Percentiles rank a stretch among this genome's conserved stretches.
Evolutionary conservation across 2,888 invertebrate genomes (phyloP).

Genomic region (Bellardia bayeri): DNA sequence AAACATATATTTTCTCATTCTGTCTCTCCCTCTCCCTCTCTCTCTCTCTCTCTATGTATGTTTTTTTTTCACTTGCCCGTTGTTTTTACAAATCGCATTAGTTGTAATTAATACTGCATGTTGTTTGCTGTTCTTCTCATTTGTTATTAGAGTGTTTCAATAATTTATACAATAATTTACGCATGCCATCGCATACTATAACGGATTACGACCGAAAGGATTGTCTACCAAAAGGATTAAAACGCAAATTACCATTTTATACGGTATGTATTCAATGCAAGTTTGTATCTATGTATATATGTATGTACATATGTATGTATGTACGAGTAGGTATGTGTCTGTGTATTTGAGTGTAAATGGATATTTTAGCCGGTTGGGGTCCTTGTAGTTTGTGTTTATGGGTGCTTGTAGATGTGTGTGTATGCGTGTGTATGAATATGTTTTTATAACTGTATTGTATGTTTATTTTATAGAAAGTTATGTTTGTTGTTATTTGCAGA

Average conservation of each 20-base stretch:
- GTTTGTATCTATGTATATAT: neutral
- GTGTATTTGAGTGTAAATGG: slow-evolving; percentile 29
- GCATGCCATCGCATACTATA: slow-evolving; percentile 68
- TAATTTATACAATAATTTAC: slow-evolving; percentile 73
- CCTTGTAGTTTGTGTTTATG: slow-evolving; percentile 18
- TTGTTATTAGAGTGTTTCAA: slow-evolving; percentile 72
- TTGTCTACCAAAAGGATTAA: slow-evolving; percentile 72
- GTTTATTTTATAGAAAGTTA: slow-evolving; percentile 66
- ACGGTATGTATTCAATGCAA: slow-evolving; percentile 52
- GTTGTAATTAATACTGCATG: slow-evolving; percentile 73
- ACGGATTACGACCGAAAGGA: slow-evolving; percentile 70
- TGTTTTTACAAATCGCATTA: slow-evolving; percentile 71
- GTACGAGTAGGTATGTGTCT: neutral
- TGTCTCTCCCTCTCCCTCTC: slow-evolving; percentile 1
- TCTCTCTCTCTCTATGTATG: neutral
- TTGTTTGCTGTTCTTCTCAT: slow-evolving; percentile 65
- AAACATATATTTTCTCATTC: neutral
- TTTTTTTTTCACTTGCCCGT: slow-evolving; percentile 15
- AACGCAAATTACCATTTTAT: slow-evolving; percentile 70
- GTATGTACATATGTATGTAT: neutral
- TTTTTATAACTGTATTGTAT: slow-evolving; percentile 48
- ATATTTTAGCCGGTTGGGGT: slow-evolving; percentile 36
- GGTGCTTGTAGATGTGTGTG: neutral
- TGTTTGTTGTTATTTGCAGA: slow-evolving; percentile 65
- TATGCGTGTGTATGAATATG: slow-evolving; percentile 15